Evolutionary conservation across 2,113 vertebrate species (phyloP).

Genomic region (Spilogale gracilis): DNA sequence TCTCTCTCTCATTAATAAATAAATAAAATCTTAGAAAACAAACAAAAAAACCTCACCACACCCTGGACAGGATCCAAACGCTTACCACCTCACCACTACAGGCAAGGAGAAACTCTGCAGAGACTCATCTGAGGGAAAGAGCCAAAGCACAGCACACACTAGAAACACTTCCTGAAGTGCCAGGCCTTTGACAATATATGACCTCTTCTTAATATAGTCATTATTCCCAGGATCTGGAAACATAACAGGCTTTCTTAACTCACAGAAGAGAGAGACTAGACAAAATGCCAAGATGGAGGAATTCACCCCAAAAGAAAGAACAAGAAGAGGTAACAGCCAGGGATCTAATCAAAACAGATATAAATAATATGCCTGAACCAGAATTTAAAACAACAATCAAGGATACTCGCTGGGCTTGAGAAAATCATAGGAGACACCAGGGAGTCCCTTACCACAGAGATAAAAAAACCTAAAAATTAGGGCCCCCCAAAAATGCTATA

Average conservation of each 20-base stretch:
- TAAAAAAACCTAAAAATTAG: not conserved
- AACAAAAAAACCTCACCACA: not conserved
- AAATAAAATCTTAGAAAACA: not conserved
- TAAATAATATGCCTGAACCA: not conserved
- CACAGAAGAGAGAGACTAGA: not conserved
- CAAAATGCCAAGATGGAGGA: not conserved
- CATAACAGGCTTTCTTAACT: not conserved
- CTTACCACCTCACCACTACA: not conserved
- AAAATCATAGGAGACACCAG: not conserved
- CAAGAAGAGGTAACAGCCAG: not conserved
- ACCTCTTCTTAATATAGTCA: not conserved
- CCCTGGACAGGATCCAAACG: not conserved
- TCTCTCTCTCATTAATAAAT: not conserved
- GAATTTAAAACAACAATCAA: not conserved
- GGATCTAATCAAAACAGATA: not conserved
- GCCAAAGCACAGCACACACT: not conserved
- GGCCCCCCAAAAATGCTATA: not conserved
- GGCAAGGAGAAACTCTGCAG: not conserved
- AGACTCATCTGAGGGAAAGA: not conserved
- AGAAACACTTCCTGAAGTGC: not conserved
- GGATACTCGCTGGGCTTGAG: not conserved
- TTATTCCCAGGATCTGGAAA: not conserved
- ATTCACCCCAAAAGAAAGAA: not conserved
- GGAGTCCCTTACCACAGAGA: not conserved
- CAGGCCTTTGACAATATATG: not conserved